Percentiles rank a stretch among this genome's conserved stretches.
These are phyloP conservation scores for Sebastes itinus DNA, from an alignment of 2,797 vertebrate genomes.

Conservation along the genomic window DNA sequence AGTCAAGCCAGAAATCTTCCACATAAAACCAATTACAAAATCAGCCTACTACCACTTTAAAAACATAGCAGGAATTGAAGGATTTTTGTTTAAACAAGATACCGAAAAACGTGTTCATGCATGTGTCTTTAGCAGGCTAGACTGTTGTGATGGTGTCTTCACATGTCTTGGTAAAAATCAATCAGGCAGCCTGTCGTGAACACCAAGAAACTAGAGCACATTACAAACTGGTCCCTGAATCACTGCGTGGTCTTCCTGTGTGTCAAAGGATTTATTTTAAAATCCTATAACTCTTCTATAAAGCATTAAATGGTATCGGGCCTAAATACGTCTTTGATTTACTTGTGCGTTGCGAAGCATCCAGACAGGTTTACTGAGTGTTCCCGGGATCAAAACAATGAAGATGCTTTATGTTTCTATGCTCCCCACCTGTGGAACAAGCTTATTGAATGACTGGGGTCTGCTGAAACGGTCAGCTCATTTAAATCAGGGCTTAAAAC, in stretches of 20 bases:
- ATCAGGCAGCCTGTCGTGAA: neutral
- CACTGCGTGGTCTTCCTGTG: neutral
- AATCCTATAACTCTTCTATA: neutral
- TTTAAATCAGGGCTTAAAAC: too few relatives aligned
- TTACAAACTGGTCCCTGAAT: neutral
- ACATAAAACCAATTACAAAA: neutral
- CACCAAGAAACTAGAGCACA: neutral
- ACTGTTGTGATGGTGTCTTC: neutral
- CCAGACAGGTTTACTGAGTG: neutral
- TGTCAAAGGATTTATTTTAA: neutral
- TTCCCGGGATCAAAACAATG: neutral
- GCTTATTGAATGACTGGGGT: too few relatives aligned
- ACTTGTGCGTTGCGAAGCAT: neutral
- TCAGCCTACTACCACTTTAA: neutral
- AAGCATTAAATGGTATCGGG: neutral
- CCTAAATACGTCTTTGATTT: neutral
- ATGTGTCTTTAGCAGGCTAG: neutral
- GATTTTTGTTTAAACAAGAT: neutral
- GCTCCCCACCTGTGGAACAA: neutral
- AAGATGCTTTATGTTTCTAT: neutral
- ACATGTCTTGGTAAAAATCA: neutral
- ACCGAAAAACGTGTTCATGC: neutral
- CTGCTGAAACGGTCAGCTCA: too few relatives aligned
- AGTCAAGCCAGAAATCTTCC: neutral
- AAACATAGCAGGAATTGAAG: neutral